Base-by-base conservation (phyloP, 2,113 vertebrate genomes). In the Abramis brama region DNA sequence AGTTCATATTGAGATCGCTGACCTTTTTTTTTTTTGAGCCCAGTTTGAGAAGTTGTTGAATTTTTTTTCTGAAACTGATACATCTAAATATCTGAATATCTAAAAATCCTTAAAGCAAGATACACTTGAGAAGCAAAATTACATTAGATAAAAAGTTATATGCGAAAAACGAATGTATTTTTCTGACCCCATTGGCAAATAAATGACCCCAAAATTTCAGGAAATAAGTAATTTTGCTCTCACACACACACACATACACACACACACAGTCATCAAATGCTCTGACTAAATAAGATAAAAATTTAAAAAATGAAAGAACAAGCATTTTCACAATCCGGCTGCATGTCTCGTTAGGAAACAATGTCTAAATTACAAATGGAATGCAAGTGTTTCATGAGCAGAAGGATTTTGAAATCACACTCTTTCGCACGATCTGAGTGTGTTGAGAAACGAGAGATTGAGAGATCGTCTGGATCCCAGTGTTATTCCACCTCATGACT, bases 401-500 rank as follows among this genome's bases (percentile, higher is more conserved):
- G 21, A 82, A 11, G 21, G 25, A 52, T 62, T 19, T 60, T 36
- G 33, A 84, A 83, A 70, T 43, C 39, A 39, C 2, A 47, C 33
- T 43, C 55, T 75, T 59, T 68, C 30, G 8, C 55, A 84, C 45
- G 39, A 36, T 52, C 30, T 60, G 79, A 33, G n/a, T 59, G 39
- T 59, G 39, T 80, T 71, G 64, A 79, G 55, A 75, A 74, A 75
- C 11, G 3, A 57, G 27, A 27, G 43, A 57, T 33, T 79, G 55
- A 82, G 33, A 12, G 87, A 92, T 87, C 81, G 71, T 84, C 66
- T 50, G 10, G 86, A 82, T 77, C 52, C 6, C 15, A 50, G 25
- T 70, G 27, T 71, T 82, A 52, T 82, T 82, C 64, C 45, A 82
- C 45, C 74, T 91, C 84, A 45, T 87, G 86, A 89, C 88, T 88